These are phyloP conservation scores for Oligia latruncula DNA, from an alignment of 2,888 invertebrate genomes.

Conservation along the genomic window DNA sequence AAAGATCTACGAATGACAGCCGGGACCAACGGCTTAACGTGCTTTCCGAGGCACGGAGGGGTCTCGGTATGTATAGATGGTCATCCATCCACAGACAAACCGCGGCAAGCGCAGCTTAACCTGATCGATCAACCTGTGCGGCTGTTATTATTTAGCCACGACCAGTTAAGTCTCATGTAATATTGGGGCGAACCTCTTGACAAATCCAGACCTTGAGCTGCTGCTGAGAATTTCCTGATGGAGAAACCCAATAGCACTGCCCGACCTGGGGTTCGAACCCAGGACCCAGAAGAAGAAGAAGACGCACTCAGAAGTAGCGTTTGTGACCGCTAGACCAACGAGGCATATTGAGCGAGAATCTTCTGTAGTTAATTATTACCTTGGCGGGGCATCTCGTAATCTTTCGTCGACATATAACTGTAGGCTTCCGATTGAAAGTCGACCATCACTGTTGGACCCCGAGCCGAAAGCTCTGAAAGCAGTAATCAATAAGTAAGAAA, in stretches of 20 bases:
- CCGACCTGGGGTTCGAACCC: not conserved
- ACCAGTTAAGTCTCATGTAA: not conserved
- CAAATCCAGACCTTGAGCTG: not conserved
- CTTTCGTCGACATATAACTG: constrained; percentile 85
- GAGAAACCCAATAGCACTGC: not conserved
- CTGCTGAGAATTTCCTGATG: not conserved
- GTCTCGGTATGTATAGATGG: too few species aligned
- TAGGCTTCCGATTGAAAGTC: constrained; percentile 86
- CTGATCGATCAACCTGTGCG: too few species aligned
- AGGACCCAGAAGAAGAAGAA: not conserved
- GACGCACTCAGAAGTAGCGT: not conserved
- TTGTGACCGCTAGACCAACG: not conserved
- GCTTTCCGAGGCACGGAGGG: too few species aligned
- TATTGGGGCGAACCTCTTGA: not conserved
- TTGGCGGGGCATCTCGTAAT: constrained; percentile 85
- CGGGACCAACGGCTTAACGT: too few species aligned
- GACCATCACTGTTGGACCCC: constrained; percentile 68
- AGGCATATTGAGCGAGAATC: not conserved
- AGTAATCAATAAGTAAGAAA: constrained; percentile 21
- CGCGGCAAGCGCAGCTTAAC: too few species aligned
- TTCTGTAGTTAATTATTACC: constrained; percentile 68
- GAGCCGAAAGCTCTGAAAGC: constrained; percentile 77
- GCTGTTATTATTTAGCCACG: too few species aligned
- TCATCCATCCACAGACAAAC: too few species aligned
- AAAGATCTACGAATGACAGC: too few species aligned